Evolutionary conservation across 2,888 invertebrate genomes (phyloP), one percentile per base, ranked within the genome.

Genomic region (Bombyx huttoni): DNA sequence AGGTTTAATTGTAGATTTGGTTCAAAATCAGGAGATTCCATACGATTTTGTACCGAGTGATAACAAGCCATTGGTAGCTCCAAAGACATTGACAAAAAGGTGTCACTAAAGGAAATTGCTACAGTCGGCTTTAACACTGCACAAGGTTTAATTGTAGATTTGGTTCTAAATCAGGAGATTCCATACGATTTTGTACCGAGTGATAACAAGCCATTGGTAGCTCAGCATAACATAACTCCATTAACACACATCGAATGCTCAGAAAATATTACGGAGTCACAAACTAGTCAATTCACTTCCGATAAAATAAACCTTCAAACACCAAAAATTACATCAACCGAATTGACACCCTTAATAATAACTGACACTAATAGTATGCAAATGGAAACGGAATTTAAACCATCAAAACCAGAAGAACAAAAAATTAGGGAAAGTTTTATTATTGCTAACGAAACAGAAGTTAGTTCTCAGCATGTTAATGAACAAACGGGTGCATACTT

Each of bases 161-260:
- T 89, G 68, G 65, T 81, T 8, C 73, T 72, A 50, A 76, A 84
- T 53, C 78, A 80, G 59, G 75, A 77, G 55, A 66, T 65, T 51
- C 67, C 74, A 58, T 65, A 71, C 48, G 57, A 61, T 52, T 69
- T 82, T 40, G 60, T 56, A 52, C 51, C 67, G 46, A 61, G 60
- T 53, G 58, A 66, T 67, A 62, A 64, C 56, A 75, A 77, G 63
- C 56, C 62, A 57, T 73, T 61, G 46, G 73, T 55, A 51, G 84
- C 80, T 51, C 74, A 78, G 61, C 71, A 71, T 58, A 66, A 68
- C 47, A 54, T 75, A 49, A 78, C 68, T 65, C 75, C 73, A 64
- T 74, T 81, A 57, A 68, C 74, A 73, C 76, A 80, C 63, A 52
- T 86, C 65, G 74, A 80, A 68, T 80, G 81, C 64, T 71, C 77